Conservation (phyloP, 2,888 invertebrate genomes). For the Campoletis raptor region DNA sequence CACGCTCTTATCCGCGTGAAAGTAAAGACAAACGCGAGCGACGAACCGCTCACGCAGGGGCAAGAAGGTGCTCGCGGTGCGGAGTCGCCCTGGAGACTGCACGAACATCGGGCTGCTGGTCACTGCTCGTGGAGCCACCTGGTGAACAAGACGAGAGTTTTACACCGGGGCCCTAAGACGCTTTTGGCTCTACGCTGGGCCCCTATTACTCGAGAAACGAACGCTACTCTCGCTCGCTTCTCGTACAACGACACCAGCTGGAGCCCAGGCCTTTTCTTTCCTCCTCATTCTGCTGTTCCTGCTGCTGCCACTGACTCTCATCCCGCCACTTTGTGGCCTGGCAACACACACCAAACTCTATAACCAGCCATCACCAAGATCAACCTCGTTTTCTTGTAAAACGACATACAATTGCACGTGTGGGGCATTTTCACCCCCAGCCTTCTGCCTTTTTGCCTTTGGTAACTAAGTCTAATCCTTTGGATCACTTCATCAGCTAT, state of each 20-base stretch:
- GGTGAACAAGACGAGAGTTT: slow-evolving; percentile 80
- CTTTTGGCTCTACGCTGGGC: slow-evolving; percentile 46
- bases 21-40: slow-evolving; percentile 21
- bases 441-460: background rate
- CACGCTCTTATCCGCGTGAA: slow-evolving; percentile 13
- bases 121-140: slow-evolving; percentile 89
- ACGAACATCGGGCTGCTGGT: slow-evolving; percentile 87
- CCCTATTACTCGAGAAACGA: slow-evolving; percentile 78
- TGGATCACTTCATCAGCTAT: too few species aligned
- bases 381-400: slow-evolving; percentile 1
- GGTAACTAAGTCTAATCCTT: too few species aligned
- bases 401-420: slow-evolving; percentile 70
- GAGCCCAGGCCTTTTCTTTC: slow-evolving; percentile 46
- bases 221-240: slow-evolving; percentile 83
- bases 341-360: slow-evolving; percentile 83
- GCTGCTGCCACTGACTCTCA: slow-evolving; percentile 29
- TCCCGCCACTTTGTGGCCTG: slow-evolving; percentile 71
- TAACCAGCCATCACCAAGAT: slow-evolving; percentile 81
- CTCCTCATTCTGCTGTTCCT: background rate
- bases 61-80: slow-evolving; percentile 87
- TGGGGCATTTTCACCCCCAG: slow-evolving; percentile 55
- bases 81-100: slow-evolving; percentile 89
- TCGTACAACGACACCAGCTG: slow-evolving; percentile 58
- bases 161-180: slow-evolving; percentile 80
- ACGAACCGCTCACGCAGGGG: slow-evolving; percentile 68